Evolutionary conservation across 1,140 invertebrate genomes (phyloP).

Genomic region (Magallana ariakensis): DNA sequence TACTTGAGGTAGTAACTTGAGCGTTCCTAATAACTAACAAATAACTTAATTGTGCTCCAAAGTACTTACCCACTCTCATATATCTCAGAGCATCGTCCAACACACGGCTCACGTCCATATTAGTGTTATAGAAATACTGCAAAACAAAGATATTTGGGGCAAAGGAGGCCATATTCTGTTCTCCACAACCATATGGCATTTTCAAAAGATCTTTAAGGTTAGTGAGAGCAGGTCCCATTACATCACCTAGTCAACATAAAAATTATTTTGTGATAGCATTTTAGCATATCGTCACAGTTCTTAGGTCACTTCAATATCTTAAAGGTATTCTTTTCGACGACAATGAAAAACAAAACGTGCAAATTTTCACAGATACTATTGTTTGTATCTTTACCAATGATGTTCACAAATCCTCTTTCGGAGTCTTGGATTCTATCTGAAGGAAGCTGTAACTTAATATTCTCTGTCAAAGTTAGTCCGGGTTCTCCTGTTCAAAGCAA

Average conservation of each 20-base stretch:
- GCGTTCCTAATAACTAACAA: too few relatives aligned
- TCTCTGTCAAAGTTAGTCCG: constrained; percentile 1
- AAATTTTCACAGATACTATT: neutral
- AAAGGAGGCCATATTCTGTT: constrained; percentile 96
- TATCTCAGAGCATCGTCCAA: constrained; percentile 87
- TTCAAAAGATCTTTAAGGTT: constrained; percentile 84
- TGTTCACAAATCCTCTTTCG: constrained; percentile 66
- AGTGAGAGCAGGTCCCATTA: constrained; percentile 78
- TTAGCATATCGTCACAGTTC: too few relatives aligned
- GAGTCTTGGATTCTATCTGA: constrained; percentile 67
- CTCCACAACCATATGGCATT: constrained; percentile 94
- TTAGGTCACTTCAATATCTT: too few relatives aligned
- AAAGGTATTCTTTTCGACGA: too few relatives aligned
- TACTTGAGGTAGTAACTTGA: too few relatives aligned
- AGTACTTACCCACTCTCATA: constrained; percentile 86
- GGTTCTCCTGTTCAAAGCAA: constrained; percentile 39
- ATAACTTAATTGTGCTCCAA: too few relatives aligned
- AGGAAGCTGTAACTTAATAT: constrained; percentile 63
- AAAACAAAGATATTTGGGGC: constrained; percentile 94
- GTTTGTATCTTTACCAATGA: constrained; percentile 63
- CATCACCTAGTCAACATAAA: constrained; percentile 70
- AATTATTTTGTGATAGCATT: neutral
- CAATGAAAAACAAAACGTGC: neutral
- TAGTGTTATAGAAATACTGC: constrained; percentile 87
- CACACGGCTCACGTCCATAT: constrained; percentile 84